A percentile compares a stretch with the other conserved stretches of the same genome.
Conservation (phyloP, 2,888 invertebrate genomes). For the Dynastes tityus region DNA sequence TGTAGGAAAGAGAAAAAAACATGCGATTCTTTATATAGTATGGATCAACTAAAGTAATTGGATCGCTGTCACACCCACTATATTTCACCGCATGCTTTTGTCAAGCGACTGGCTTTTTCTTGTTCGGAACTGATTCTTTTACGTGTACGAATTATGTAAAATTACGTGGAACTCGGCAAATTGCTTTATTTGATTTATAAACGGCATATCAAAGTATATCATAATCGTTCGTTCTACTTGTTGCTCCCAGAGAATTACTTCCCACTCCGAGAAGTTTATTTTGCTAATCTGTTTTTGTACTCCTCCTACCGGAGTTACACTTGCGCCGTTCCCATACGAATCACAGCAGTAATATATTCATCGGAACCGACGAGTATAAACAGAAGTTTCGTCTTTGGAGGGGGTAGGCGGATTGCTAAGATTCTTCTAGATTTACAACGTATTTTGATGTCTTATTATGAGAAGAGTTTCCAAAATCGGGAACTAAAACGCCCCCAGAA, state of each 20-base stretch:
- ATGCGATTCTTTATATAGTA: not conserved
- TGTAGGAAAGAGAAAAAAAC: not conserved
- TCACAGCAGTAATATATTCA: not conserved
- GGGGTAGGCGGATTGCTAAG: not conserved
- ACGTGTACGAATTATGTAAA: no score
- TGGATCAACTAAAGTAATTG: not conserved
- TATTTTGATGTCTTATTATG: no score
- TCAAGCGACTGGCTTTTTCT: no score
- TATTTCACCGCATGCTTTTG: not conserved
- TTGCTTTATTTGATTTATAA: no score
- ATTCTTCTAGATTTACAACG: no score
- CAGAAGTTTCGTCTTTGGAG: not conserved
- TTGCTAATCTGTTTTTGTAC: constrained; percentile 19
- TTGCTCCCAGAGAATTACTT: not conserved
- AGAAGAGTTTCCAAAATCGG: no score
- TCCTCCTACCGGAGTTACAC: not conserved
- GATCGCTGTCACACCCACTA: constrained; percentile 14
- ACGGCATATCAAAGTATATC: not conserved
- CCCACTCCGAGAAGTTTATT: not conserved
- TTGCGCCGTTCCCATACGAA: constrained; percentile 1
- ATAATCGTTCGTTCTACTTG: no score
- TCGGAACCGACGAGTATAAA: not conserved
- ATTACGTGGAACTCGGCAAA: no score
- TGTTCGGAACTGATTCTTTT: no score
- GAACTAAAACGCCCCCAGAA: no score